These are phyloP conservation scores for Hyposoter dolosus DNA, from an alignment of 2,888 invertebrate genomes.

Conservation along the genomic window DNA sequence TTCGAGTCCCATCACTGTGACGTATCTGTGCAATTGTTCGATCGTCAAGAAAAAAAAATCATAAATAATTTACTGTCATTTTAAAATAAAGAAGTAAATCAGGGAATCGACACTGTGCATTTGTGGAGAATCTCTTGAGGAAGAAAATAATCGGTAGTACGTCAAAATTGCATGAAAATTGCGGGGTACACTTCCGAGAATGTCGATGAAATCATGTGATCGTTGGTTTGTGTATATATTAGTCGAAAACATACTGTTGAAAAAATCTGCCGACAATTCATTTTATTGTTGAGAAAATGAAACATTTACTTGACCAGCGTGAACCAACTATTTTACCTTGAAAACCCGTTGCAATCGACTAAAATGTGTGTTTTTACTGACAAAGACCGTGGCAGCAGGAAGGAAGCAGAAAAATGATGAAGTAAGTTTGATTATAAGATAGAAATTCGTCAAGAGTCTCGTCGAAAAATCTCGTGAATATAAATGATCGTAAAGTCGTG, in stretches of 20 bases:
- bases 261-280: background rate
- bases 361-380: slow-evolving; percentile 7
- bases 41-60: no score
- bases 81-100: no score
- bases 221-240: no score
- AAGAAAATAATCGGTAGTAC: background rate
- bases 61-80: no score
- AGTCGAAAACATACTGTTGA: no score
- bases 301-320: slow-evolving; percentile 28
- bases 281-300: background rate
- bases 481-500: background rate
- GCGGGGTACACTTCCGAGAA: background rate
- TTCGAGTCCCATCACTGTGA: no score
- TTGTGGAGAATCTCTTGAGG: background rate
- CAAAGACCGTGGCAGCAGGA: slow-evolving; percentile 19
- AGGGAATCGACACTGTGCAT: background rate
- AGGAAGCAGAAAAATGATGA: slow-evolving; percentile 36
- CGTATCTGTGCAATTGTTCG: no score
- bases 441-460: slow-evolving; percentile 28
- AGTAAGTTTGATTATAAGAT: background rate
- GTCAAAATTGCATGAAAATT: background rate
- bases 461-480: background rate
- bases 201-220: no score
- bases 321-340: background rate
- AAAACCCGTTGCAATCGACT: slow-evolving; percentile 9